Base-by-base conservation (phyloP, 2,113 vertebrate genomes). In the Gobiocypris rarus region DNA sequence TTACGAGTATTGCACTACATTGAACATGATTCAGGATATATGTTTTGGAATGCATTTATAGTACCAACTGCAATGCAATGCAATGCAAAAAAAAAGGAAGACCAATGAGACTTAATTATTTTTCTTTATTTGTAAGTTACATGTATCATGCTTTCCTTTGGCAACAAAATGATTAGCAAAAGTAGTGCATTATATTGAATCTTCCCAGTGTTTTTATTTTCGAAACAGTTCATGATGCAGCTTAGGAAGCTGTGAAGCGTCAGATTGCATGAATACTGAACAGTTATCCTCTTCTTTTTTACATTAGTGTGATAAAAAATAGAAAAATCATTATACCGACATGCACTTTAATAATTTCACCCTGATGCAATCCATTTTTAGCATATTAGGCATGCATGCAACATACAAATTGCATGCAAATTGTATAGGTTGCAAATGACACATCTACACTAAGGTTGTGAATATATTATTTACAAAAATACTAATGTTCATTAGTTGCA, bases 91-190 rank as follows among this genome's bases (percentile, higher is more conserved):
- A 6, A 19, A 19, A 75, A 24, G 5, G 8, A 6, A 63, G 48
- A 67, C 1, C 3, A 76, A 10, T 0, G 0, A 43, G 9, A 50
- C 14, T n/a, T 1, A 22, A n/a, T 26, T 80, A 22, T 48, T 13
- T 82, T 63, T 83, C 28, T 86, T 86, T 61, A 61, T 13, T 24
- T 84, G 10, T 34, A 63, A 17, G 54, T 77, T 77, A 34, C 48
- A 54, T 52, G 63, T 82, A 17, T 22, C 81, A 83, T 75, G 85
- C 50, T 78, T 48, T 24, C 19, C 58, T 74, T 83, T 74, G 31
- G 82, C 58, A 59, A 69, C 54, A 67, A 73, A 63, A 45, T n/a
- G 43, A 56, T 71, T 48, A 63, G 75, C 17, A 48, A 59, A 43
- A 77, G 61, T 75, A 58, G 19, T 34, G 50, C 34, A 41, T 43